Evolutionary conservation across 1,140 invertebrate genomes (phyloP), one percentile per base, ranked within the genome.

Genomic region (Plutomurus gul): DNA sequence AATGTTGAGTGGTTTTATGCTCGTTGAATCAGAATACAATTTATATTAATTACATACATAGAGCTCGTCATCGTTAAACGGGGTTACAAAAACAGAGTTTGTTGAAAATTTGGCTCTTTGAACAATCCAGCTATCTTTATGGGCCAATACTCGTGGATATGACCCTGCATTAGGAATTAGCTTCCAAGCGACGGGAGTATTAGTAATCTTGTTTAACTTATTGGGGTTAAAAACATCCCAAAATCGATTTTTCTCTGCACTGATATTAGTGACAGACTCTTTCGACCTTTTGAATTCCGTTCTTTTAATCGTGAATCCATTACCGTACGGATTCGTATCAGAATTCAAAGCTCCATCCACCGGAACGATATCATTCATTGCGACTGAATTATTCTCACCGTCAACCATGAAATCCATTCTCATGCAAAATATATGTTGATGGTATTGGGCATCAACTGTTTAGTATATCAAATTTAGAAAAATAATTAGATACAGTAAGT

Each of bases 391-490:
- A 3, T 60, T 51, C 3, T 40, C 37, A 4, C 80, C 80, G 37
- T 82, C 80, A 40, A 82, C 60, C 46, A 79, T 76, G 3, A 65
- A 73, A 71, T 82, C 80, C 25, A 82, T 39, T 4, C 80, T n/a
- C 27, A 71, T 39, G 20, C 60, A 71, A 40, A 78, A 82, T 20
- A 82, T 79, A 20, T 82, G 80, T 40, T 82, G 80, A 36, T 82
- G 80, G 39, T 22, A 72, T 6, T 72, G 70, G 6, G 70, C 70
- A 72, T 40, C 40, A 7, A 40, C 70, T 60, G 3, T 10, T 1
- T 13, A 33, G 33, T 30, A 30, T 30, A 13, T 16, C 10, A 56
- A 30, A 56, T 22, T 0, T 13, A 25, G 4, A 22, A 10, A 27
- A 51, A 51, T 51, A 27, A 51, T 22, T 51, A 0, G n/a, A 10